Percentiles rank a stretch among this genome's conserved stretches.
Conservation (phyloP, 2,113 vertebrate genomes). For the Cynoglossus semilaevis region DNA sequence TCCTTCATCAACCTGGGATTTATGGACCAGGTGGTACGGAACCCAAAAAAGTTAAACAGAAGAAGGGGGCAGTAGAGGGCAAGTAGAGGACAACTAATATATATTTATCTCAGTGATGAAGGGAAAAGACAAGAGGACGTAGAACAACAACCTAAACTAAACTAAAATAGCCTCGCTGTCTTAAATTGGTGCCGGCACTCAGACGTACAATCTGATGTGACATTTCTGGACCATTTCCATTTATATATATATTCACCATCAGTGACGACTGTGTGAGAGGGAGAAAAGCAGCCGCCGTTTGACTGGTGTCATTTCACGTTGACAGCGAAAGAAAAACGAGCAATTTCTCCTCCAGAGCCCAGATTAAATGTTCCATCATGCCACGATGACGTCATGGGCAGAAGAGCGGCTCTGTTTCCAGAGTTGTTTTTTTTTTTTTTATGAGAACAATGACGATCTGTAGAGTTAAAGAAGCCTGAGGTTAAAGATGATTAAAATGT, state of each 20-base stretch:
- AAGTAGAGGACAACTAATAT: no score
- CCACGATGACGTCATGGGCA: conserved; percentile 23
- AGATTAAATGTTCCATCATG: conserved; percentile 40
- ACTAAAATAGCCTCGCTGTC: conserved; percentile 42
- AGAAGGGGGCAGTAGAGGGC: no score
- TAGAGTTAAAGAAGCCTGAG: background rate
- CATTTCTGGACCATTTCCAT: conserved; percentile 55
- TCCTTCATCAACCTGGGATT: no score
- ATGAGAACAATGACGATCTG: background rate
- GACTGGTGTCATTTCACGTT: conserved; percentile 45
- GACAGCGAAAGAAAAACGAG: conserved; percentile 49
- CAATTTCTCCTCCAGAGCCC: conserved; percentile 37
- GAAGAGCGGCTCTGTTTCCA: no score
- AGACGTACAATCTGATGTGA: conserved; percentile 22
- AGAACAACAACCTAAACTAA: conserved; percentile 20
- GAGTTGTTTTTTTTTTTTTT: background rate
- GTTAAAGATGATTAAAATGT: conserved; percentile 8
- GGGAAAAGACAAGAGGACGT: conserved; percentile 2
- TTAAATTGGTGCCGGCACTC: conserved; percentile 20
- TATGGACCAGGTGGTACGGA: no score
- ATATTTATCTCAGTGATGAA: no score
- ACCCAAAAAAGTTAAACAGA: no score
- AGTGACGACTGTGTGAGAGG: conserved; percentile 17
- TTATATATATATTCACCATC: conserved; percentile 27
- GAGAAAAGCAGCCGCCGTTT: conserved; percentile 21